Evolutionary conservation across 2,888 invertebrate genomes (phyloP).

Genomic region (Helleia helle): DNA sequence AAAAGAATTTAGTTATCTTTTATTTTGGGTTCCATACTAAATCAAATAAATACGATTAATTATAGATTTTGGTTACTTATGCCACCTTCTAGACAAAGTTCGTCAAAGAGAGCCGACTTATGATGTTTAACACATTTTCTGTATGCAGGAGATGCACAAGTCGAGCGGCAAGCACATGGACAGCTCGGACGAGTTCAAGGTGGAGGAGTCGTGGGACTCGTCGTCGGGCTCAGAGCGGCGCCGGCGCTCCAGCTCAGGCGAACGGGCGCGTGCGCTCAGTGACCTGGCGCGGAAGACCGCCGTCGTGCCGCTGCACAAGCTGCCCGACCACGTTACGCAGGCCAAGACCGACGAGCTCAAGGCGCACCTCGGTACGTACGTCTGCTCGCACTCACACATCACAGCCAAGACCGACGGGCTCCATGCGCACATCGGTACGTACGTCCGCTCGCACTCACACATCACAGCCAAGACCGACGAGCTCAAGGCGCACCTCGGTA

Average conservation of each 20-base stretch:
- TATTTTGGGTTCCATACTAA: no score
- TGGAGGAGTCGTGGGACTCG: conserved; percentile 46
- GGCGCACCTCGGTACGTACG: background rate
- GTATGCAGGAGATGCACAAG: conserved; percentile 64
- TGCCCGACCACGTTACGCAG: conserved; percentile 49
- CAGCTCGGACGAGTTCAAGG: conserved; percentile 65
- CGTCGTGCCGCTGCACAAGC: conserved; percentile 55
- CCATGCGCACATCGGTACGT: no score
- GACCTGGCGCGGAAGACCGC: conserved; percentile 52
- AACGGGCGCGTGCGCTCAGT: conserved; percentile 33
- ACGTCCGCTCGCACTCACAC: no score
- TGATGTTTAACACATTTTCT: background rate
- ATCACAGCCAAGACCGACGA: no score
- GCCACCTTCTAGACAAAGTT: no score
- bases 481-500: no score
- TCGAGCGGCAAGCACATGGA: conserved; percentile 72
- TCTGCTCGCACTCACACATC: no score
- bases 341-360: conserved; percentile 4
- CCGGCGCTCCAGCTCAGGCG: conserved; percentile 19
- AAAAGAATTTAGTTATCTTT: background rate
- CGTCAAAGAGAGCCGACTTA: no score
- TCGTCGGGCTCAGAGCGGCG: conserved; percentile 26
- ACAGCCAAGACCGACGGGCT: no score
- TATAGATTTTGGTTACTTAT: no score
- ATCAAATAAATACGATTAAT: no score